Conservation (phyloP, 1,140 invertebrate species). For the Ceratoteleas bidentatus region DNA sequence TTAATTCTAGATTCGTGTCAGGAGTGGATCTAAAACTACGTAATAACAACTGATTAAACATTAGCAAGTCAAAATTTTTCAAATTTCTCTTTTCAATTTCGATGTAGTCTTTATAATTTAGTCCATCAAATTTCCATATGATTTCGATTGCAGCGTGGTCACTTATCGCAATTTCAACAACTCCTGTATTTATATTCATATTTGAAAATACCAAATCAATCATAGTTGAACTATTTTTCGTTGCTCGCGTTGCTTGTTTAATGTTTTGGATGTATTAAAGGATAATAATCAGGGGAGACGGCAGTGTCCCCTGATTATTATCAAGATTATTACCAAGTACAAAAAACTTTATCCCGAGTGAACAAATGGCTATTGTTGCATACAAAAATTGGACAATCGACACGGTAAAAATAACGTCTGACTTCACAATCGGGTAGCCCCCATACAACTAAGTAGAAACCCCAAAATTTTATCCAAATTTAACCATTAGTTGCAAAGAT, state of each 20-base stretch:
- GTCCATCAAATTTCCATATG: neutral
- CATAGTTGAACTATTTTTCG: constrained; percentile 2
- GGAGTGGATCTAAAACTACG: neutral
- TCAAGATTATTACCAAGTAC: too few relatives aligned
- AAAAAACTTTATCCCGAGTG: too few relatives aligned
- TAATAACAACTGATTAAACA: neutral
- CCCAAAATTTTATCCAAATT: too few relatives aligned
- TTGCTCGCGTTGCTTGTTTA: neutral
- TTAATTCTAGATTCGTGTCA: neutral
- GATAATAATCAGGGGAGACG: too few relatives aligned
- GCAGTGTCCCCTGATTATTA: too few relatives aligned
- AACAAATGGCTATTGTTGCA: too few relatives aligned
- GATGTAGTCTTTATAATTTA: neutral
- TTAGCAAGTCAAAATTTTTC: neutral
- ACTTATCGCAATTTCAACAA: neutral
- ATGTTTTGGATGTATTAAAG: too few relatives aligned
- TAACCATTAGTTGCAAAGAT: too few relatives aligned
- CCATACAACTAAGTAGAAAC: too few relatives aligned
- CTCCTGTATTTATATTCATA: neutral
- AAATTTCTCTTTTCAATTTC: neutral
- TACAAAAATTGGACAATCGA: too few relatives aligned
- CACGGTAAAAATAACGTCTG: too few relatives aligned
- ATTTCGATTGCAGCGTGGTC: constrained; percentile 3
- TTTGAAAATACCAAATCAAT: constrained; percentile 10
- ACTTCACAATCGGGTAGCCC: too few relatives aligned